phyloP scores from a whole-genome alignment of 1,140 invertebrate species.

The Drosophila baimaii region DNA sequence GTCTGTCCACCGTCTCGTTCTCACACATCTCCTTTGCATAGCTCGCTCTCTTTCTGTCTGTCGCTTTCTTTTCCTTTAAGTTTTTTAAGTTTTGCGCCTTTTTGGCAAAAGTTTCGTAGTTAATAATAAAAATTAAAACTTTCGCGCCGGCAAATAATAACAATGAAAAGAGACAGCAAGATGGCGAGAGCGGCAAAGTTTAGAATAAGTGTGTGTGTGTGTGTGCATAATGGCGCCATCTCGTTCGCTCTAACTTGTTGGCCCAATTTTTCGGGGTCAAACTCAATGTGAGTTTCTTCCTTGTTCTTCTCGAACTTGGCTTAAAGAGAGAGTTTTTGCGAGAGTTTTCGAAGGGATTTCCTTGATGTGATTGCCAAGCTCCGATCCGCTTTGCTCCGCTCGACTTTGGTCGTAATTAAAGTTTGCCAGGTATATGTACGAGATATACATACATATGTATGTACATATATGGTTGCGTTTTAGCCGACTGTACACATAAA shows the following conservation, averaged over 20 bases:
- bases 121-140: conserved; percentile 84
- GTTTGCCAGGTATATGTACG: conserved; percentile 1
- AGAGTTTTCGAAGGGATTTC: conserved; percentile 29
- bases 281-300: conserved; percentile 40
- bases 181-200: conserved; percentile 22
- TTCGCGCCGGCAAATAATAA: conserved; percentile 82
- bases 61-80: conserved; percentile 46
- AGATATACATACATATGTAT: too few species aligned
- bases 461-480: neutral
- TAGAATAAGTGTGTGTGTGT: conserved; percentile 17
- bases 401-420: conserved; percentile 38
- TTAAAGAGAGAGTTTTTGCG: conserved; percentile 19
- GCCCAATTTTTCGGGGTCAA: conserved; percentile 58
- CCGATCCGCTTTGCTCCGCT: conserved; percentile 4
- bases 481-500: conserved; percentile 71
- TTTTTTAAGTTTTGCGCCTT: conserved; percentile 78
- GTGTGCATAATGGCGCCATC: conserved; percentile 14
- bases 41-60: conserved; percentile 52
- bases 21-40: neutral
- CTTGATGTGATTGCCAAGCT: conserved; percentile 33
- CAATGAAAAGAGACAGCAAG: conserved; percentile 68
- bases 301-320: conserved; percentile 4
- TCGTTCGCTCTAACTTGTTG: conserved; percentile 45
- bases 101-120: conserved; percentile 77
- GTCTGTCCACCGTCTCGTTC: conserved; percentile 21